Evolutionary conservation across 2,113 vertebrate species (phyloP), one percentile per base, ranked within the genome.

Genomic region (Oxyruncus cristatus): DNA sequence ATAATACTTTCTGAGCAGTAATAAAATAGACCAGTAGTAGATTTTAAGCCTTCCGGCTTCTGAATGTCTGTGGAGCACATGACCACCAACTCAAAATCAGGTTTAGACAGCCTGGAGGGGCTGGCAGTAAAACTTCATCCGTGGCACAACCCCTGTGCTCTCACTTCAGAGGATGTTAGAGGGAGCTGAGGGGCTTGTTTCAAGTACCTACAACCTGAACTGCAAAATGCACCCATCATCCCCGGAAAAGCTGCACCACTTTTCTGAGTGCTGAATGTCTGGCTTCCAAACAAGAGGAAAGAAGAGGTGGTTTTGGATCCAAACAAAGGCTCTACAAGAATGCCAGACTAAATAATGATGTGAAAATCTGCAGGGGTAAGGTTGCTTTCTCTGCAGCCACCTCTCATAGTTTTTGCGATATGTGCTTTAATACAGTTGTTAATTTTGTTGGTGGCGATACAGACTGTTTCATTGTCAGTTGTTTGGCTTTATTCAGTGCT

Each of bases 101-200:
- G 66, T 85, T 86, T 88, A 88, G 93, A 61, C 30, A 67, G 39
- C 79, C 82, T 95, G 53, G 37, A 94, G 75, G 55, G 9, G 10
- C 88, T 96, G 59, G 77, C 85, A 86, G 68, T 94, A 81, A 84
- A 94, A 92, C 92, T 85, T 93, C 27, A 59, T 88, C 67, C 81
- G 73, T 2, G 0, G 44, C 30, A 26, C 67, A 50, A 20, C 75
- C 63, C 84, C 28, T 44, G 74, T 66, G 65, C 44, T 88, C 39
- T 77, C 17, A 4, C 75, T 94, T 71, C 82, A 84, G 41, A 71
- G 67, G 15, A 17, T 75, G 30, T 81, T 74, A 65, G 73, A 75
- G 6, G 12, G 41, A 82, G 33, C 47, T 71, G 62, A 78, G 65
- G 39, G 74, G 39, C 39, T 86, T 39, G 33, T 59, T 80, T 49